Evolutionary conservation across 2,888 invertebrate species (phyloP).

Genomic region (Leptinotarsa rubiginosa): DNA sequence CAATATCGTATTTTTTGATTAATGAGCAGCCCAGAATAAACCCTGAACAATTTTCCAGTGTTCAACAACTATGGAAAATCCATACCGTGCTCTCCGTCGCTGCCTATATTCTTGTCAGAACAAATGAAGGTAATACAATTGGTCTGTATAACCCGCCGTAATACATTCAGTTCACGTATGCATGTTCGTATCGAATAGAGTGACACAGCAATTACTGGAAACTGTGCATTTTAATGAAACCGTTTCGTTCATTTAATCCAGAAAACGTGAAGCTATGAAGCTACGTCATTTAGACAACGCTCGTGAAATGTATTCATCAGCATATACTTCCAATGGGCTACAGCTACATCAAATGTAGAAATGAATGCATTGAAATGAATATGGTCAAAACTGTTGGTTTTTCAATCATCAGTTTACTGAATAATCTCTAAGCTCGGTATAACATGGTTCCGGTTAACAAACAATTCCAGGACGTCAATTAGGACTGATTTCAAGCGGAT

Average conservation of each 20-base stretch:
- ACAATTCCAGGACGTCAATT: too few relatives aligned
- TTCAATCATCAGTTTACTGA: too few relatives aligned
- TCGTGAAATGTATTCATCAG: background rate
- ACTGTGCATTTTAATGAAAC: constrained; percentile 6
- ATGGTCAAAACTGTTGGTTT: too few relatives aligned
- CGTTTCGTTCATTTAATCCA: constrained; percentile 3
- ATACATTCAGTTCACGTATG: constrained; percentile 8
- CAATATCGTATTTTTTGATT: too few relatives aligned
- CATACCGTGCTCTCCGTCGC: background rate
- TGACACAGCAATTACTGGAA: constrained; percentile 11
- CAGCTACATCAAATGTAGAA: too few relatives aligned
- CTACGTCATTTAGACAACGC: background rate
- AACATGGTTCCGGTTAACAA: too few relatives aligned
- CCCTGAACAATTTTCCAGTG: too few relatives aligned
- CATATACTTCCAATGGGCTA: background rate
- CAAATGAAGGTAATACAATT: background rate
- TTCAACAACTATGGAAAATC: too few relatives aligned
- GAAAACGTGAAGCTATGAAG: background rate
- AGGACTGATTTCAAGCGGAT: too few relatives aligned
- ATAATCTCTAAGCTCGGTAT: too few relatives aligned
- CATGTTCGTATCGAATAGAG: constrained; percentile 1
- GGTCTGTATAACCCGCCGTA: background rate
- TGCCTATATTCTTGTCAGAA: background rate
- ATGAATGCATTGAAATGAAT: too few relatives aligned
- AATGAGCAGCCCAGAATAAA: too few relatives aligned